Percentiles rank a stretch among this genome's conserved stretches.
These are phyloP conservation scores for Eilema sororculum DNA, from an alignment of 2,888 invertebrate genomes.

Conservation along the genomic window DNA sequence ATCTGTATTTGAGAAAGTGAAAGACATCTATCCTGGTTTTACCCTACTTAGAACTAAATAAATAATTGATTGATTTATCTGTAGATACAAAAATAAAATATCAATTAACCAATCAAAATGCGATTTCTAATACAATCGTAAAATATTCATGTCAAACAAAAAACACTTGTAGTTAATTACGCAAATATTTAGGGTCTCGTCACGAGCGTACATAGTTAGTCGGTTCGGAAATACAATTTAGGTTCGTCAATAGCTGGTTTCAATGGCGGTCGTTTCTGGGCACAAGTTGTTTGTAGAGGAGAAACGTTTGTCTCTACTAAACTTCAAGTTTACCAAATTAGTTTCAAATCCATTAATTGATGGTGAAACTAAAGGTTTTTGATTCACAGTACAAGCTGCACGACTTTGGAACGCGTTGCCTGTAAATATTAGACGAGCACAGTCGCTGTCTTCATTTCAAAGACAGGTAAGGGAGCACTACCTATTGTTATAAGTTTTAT, in stretches of 20 bases:
- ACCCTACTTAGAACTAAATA: no score
- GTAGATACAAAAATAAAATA: background rate
- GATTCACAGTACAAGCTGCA: no score
- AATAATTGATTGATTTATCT: no score
- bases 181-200: slow-evolving; percentile 63
- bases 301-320: slow-evolving; percentile 40
- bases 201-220: slow-evolving; percentile 63
- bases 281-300: slow-evolving; percentile 60
- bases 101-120: slow-evolving; percentile 39
- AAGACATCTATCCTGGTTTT: no score
- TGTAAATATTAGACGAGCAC: no score
- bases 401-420: no score
- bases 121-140: slow-evolving; percentile 30
- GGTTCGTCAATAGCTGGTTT: slow-evolving; percentile 73
- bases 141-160: slow-evolving; percentile 51
- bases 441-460: no score
- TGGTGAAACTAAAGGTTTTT: slow-evolving; percentile 26
- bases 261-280: slow-evolving; percentile 51
- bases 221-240: slow-evolving; percentile 75
- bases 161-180: slow-evolving; percentile 46
- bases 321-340: slow-evolving; percentile 55
- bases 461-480: no score
- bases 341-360: slow-evolving; percentile 47
- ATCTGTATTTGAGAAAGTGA: no score
- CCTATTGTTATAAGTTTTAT: no score